Evolutionary conservation across 2,888 invertebrate species (phyloP), one percentile per base, ranked within the genome.

Genomic region (Amaurobius ferox): DNA sequence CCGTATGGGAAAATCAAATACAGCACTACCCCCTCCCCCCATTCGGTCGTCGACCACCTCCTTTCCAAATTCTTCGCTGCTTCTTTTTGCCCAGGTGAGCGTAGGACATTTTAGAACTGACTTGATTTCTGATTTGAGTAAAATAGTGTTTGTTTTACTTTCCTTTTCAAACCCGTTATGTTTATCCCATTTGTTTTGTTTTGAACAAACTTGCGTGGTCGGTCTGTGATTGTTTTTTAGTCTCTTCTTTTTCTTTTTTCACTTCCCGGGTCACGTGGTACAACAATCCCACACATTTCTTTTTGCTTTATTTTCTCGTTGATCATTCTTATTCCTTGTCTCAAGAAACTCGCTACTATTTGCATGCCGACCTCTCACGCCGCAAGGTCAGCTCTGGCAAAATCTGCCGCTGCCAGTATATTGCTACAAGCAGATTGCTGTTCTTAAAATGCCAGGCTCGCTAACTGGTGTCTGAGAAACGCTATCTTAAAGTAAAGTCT

Each of bases 321-420:
- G 62, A 64, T 66, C 64, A 79, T 72, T 72, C 66, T 28, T 28
- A 66, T 30, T n/a, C 28, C 40, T 79, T 66, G 64, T 44, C 72
- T 72, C 28, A 40, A 48, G 48, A 67, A 48, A 62, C 79, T 40
- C 23, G 35, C 35, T 68, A 30, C 66, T 73, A 80, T 81, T 76
- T 81, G 74, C 81, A 81, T 76, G 29, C 61, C 13, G 81, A 81
- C 81, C 68, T 79, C 62, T 79, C 62, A 32, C 62, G 55, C 35
- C 35, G 67, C 80, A 80, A 80, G 80, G 80, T 79, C 73, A 30
- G 61, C 23, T 26, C 23, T 23, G 30, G 13, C 29, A 48, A 48
- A 55, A 55, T 23, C 30, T 39, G 29, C 32, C 28, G 55, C 13
- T 26, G 28, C n/a, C 72, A 66, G 64, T n/a, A n/a, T n/a, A n/a